Percentiles rank a stretch among this genome's conserved stretches.
phyloP scores from a whole-genome alignment of 2,113 vertebrate species.

The Tragelaphus imberbis region DNA sequence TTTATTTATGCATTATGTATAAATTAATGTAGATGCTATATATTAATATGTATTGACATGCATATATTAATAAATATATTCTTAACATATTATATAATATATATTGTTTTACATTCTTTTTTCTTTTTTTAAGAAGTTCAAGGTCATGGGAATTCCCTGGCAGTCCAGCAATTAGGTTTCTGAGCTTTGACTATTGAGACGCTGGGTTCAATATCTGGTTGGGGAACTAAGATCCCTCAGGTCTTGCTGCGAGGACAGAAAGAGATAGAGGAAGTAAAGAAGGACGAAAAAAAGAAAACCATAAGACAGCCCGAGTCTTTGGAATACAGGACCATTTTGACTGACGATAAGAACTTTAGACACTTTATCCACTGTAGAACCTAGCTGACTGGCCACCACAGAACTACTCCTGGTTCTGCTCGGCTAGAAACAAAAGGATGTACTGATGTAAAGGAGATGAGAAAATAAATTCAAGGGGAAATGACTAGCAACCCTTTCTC shows the following conservation, averaged over 20 bases:
- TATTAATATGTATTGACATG: background rate
- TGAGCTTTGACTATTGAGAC: fast-evolving
- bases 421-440: fast-evolving
- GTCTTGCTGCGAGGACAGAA: background rate
- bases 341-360: background rate
- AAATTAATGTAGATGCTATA: background rate
- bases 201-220: background rate
- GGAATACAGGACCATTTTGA: background rate
- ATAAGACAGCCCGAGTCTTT: background rate
- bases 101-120: background rate
- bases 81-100: background rate
- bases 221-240: background rate
- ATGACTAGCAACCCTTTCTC: background rate
- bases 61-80: background rate
- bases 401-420: background rate
- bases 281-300: background rate
- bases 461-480: background rate
- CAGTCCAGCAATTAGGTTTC: background rate
- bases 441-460: background rate
- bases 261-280: background rate
- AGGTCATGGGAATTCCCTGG: background rate
- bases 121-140: background rate
- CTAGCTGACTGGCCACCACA: background rate
- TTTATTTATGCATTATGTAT: background rate
- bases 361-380: background rate